Evolutionary conservation across 2,888 invertebrate genomes (phyloP), one percentile per base, ranked within the genome.

Genomic region (Bombylius discolor): DNA sequence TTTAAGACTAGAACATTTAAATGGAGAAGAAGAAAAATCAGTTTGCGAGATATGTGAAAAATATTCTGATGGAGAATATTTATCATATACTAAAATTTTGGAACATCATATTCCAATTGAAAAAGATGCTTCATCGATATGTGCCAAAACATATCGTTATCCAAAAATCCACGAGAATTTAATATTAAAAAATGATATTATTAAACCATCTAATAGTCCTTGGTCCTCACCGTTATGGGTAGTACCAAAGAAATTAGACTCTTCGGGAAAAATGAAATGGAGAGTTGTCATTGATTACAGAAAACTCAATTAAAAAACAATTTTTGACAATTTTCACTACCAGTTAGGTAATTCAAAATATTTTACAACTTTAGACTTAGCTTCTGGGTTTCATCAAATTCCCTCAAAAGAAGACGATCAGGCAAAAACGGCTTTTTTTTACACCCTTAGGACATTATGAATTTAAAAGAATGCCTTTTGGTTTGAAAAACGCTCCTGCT

Each of bases 351-450:
- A 65, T 55, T 60, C 65, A 5, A 63, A 66, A 59, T 70, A 70
- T 60, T 71, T 71, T 55, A 64, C 67, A 4, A 66, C 65, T 1
- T 46, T 72, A 49, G 71, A 70, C 58, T 49, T 52, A 45, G 52
- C 46, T 31, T 39, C 13, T 14, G 52, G 56, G 5, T 56, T 52
- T 49, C 52, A 56, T 23, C 49, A 56, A 12, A 46, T 46, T 11
- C 7, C 45, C 0, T 7, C 44, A 3, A 36, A 4, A 9, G 7
- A 36, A 36, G 44, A 51, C 5, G 51, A 51, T 31, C 23, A 11
- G 47, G 47, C 5, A 14, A 71, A 70, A 66, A 71, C 71, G 14
- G 70, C 70, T 1, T 70, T 70, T n/a, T 56, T 61, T 63, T 5
- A 64, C 63, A 8, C 63, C 63, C 9, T 34, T 47, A 6, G 70